Conservation (phyloP, 2,888 invertebrate species). For the Pilophorus perplexus region DNA sequence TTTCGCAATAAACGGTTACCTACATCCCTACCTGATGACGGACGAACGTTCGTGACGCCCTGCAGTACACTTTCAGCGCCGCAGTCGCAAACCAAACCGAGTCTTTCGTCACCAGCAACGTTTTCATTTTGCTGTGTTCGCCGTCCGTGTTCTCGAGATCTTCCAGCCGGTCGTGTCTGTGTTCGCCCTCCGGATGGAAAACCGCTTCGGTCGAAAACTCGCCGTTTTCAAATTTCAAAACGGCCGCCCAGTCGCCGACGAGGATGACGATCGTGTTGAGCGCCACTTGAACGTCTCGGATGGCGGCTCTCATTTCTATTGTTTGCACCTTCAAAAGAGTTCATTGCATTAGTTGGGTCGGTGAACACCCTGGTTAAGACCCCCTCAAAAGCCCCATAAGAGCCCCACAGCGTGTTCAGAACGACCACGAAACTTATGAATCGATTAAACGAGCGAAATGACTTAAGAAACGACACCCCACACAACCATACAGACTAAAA, state of each 20-base stretch:
- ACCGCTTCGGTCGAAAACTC: slow-evolving; percentile 13
- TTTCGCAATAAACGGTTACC: too few relatives aligned
- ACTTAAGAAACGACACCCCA: too few relatives aligned
- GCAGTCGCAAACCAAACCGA: slow-evolving; percentile 21
- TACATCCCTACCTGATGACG: slow-evolving; percentile 6
- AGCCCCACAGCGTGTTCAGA: too few relatives aligned
- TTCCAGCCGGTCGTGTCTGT: background rate
- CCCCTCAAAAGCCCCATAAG: too few relatives aligned
- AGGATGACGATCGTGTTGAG: slow-evolving; percentile 24
- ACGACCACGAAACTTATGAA: too few relatives aligned
- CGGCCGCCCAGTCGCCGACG: slow-evolving; percentile 19
- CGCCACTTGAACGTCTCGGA: slow-evolving; percentile 22
- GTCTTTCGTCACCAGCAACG: slow-evolving; percentile 11
- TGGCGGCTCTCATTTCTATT: background rate
- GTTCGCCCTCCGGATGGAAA: slow-evolving; percentile 17
- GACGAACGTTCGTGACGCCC: background rate
- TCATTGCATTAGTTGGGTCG: too few relatives aligned
- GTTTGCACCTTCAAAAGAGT: slow-evolving; percentile 6
- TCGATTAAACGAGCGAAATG: too few relatives aligned
- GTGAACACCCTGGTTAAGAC: too few relatives aligned
- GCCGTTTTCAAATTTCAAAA: background rate
- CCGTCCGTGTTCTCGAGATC: background rate
- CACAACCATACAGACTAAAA: too few relatives aligned
- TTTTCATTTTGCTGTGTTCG: background rate
- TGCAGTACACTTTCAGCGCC: slow-evolving; percentile 13